phyloP scores from a whole-genome alignment of 2,797 vertebrate species.

The Cheracebus regulus region DNA sequence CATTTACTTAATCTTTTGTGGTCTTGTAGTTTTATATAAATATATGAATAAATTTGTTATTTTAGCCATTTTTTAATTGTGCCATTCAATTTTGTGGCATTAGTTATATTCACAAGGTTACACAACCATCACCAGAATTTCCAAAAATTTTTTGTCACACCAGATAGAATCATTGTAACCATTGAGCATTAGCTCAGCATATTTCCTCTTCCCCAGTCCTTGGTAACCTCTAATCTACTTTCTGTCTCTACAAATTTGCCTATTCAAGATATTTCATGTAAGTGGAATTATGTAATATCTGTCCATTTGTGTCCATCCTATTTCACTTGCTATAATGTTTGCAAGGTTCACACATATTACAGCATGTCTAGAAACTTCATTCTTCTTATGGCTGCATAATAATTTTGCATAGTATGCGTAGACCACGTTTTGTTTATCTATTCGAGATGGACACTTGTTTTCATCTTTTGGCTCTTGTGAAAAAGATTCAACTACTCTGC shows the following conservation, averaged over 20 bases:
- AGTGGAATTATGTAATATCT: neutral
- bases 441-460: neutral
- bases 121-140: neutral
- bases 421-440: neutral
- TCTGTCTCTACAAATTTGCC: neutral
- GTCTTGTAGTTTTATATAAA: neutral
- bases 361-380: neutral
- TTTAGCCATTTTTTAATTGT: slow-evolving; percentile 4
- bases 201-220: neutral
- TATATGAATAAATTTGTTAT: neutral
- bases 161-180: neutral
- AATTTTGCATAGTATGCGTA: neutral
- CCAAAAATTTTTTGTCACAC: neutral
- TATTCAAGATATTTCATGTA: neutral
- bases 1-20: slow-evolving; percentile 30
- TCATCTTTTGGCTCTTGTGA: neutral
- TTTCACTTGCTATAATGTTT: neutral
- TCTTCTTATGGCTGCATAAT: neutral
- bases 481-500: neutral
- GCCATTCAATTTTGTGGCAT: neutral
- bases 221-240: neutral
- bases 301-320: neutral
- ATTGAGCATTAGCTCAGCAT: neutral
- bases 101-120: neutral
- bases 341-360: neutral